Evolutionary conservation across 2,888 invertebrate genomes (phyloP).

Genomic region (Eudemis profundana): DNA sequence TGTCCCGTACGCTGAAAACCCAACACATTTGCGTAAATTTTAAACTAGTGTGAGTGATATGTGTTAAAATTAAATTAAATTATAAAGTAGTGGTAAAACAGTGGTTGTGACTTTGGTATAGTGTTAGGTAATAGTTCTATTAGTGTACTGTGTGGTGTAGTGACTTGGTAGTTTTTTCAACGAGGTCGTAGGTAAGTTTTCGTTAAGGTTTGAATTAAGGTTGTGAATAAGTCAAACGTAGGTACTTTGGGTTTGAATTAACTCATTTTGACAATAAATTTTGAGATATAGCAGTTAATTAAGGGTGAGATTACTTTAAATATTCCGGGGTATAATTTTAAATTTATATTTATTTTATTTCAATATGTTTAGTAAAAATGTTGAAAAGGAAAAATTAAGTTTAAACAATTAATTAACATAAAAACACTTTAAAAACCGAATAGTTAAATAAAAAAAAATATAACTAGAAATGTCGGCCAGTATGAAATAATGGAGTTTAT

Average conservation of each 20-base stretch:
- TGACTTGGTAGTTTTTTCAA: conserved; percentile 12
- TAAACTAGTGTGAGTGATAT: conserved; percentile 30
- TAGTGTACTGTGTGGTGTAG: conserved; percentile 26
- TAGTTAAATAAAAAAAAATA: too few species aligned
- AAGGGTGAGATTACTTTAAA: too few species aligned
- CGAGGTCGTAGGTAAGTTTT: conserved; percentile 23
- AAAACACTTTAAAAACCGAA: too few species aligned
- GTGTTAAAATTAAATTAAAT: conserved; percentile 23
- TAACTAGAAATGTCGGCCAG: too few species aligned
- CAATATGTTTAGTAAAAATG: too few species aligned
- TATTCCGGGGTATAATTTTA: not conserved
- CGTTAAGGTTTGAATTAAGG: conserved; percentile 15
- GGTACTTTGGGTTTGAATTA: conserved; percentile 3
- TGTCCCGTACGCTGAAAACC: not conserved
- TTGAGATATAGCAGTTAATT: not conserved
- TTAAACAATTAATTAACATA: too few species aligned
- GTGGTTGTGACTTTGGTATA: conserved; percentile 35
- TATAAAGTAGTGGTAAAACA: conserved; percentile 15
- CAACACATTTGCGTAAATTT: conserved; percentile 29
- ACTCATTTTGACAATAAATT: conserved; percentile 6
- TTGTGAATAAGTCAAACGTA: not conserved
- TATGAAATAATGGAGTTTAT: too few species aligned
- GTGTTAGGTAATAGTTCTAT: conserved; percentile 25
- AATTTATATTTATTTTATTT: not conserved
- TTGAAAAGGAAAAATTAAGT: too few species aligned